Base-by-base conservation (phyloP, 23 tunicate genomes). In the Ascidia mentula region DNA sequence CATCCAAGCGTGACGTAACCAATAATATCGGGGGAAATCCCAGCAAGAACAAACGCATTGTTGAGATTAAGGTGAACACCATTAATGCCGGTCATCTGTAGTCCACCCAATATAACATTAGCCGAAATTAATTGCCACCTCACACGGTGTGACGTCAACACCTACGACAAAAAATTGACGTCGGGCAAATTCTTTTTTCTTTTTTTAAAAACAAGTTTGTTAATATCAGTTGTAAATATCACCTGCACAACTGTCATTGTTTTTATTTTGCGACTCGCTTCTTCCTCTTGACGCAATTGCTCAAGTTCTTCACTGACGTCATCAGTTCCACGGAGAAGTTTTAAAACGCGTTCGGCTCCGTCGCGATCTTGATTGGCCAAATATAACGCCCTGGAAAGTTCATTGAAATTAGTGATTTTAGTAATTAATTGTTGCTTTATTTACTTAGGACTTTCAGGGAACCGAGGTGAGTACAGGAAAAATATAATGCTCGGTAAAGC, bases 371-470 rank as follows among this genome's bases (percentile, higher is more conserved):
- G 13, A 1, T 69, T 37, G 22, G 60, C 80, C 77, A 87, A 34
- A 59, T 73, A 80, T 40, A 80, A 39, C 22, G 59, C 75, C 33
- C 91, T 87, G 70, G 12, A 53, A 28, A n/a, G n/a, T n/a, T n/a
- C n/a, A n/a, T n/a, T n/a, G n/a, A n/a, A n/a, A n/a, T n/a, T n/a
- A n/a, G n/a, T n/a, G n/a, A n/a, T n/a, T n/a, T n/a, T n/a, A n/a
- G n/a, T n/a, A n/a, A n/a, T n/a, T n/a, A n/a, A n/a, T n/a, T n/a
- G n/a, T n/a, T n/a, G n/a, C n/a, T n/a, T n/a, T n/a, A 8, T 28
- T 45, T 36, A 88, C 92, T 86, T 88, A 35, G 92, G 92, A 82
- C 83, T 88, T 70, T 82, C 72, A 2, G 87, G 82, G 31, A 88
- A 69, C 82, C 74, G 70, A 0, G 38, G 46, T 5, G 71, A 36